Base-by-base conservation (phyloP, 2,888 invertebrate genomes). In the Eupelmus urozonus region DNA sequence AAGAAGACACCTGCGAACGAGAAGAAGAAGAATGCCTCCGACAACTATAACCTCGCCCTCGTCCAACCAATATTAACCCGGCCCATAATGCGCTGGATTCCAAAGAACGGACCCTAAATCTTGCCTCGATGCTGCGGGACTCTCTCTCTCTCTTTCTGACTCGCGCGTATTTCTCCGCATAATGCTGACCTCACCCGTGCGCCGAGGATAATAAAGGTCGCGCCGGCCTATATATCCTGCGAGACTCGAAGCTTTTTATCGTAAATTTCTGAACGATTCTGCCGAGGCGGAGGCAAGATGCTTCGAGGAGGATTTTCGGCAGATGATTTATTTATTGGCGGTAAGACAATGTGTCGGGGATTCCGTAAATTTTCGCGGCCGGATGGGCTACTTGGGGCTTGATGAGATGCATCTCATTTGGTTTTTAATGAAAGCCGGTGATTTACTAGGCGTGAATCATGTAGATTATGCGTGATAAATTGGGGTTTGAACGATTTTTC, bases 21-120 rank as follows among this genome's bases (percentile, higher is more conserved):
- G 45, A 7, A 45, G 45, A 7, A 45, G 45, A 45, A 16, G 45
- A 7, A n/a, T n/a, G n/a, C n/a, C n/a, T n/a, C n/a, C n/a, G n/a
- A n/a, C 7, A 45, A 16, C 16, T 45, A 9, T 45, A 16, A 9
- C 34, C 13, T 2, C 13, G 16, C 82, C 86, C 85, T 16, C 85
- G 87, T 87, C 87, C 87, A 85, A 85, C 87, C 87, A 86, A 86
- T 87, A 87, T 88, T 87, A 87, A 86, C 87, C 87, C 85, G 5
- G 84, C 82, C 84, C 84, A 85, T 88, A 88, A 87, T 86, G 87
- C 87, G 87, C 83, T 87, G 85, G 88, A 87, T 86, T 87, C 84
- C 85, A 84, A 85, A 27, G 3, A 34, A 20, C 11, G 25, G n/a
- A 65, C 65, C 65, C 29, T 51, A 13, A 53, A 42, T 65, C 49